Conservation (phyloP, 2,113 vertebrate genomes). For the Scophthalmus maximus region DNA sequence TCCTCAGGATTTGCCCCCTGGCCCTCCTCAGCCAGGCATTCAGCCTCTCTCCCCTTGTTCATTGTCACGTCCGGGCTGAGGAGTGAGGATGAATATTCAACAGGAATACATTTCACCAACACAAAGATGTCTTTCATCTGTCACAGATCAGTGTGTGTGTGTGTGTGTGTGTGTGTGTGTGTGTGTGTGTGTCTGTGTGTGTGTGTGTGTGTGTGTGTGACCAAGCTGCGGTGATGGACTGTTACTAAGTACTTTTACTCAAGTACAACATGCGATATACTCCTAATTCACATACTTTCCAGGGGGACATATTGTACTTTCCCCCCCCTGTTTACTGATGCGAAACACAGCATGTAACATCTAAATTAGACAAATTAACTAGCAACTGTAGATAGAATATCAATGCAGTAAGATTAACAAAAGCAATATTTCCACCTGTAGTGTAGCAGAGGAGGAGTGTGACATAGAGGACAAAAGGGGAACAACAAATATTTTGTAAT, state of each 20-base stretch:
- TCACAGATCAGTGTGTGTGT: background rate
- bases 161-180: too few species aligned
- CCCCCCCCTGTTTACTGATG: too few species aligned
- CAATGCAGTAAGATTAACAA: background rate
- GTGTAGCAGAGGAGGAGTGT: background rate
- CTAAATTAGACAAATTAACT: background rate
- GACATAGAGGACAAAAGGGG: too few species aligned
- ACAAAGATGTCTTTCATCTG: slow-evolving; percentile 66
- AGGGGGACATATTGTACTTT: too few species aligned
- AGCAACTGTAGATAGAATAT: background rate
- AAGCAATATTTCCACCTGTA: background rate
- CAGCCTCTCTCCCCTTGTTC: slow-evolving; percentile 63
- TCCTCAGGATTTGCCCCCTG: slow-evolving; percentile 52
- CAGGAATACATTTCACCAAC: slow-evolving; percentile 14
- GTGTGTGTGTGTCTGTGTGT: too few species aligned
- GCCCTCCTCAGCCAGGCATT: slow-evolving; percentile 46
- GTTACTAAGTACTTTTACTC: background rate
- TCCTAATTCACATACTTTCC: too few species aligned
- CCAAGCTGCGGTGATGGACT: background rate
- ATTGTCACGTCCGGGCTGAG: slow-evolving; percentile 64
- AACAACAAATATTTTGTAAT: background rate
- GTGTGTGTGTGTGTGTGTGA: slow-evolving; percentile 18
- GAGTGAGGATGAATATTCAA: slow-evolving; percentile 73
- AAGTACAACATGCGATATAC: too few species aligned
- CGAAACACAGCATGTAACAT: background rate